Evolutionary conservation across 2,888 invertebrate species (phyloP), one percentile per base, ranked within the genome.

Genomic region (Acanthacorydalis orientalis): DNA sequence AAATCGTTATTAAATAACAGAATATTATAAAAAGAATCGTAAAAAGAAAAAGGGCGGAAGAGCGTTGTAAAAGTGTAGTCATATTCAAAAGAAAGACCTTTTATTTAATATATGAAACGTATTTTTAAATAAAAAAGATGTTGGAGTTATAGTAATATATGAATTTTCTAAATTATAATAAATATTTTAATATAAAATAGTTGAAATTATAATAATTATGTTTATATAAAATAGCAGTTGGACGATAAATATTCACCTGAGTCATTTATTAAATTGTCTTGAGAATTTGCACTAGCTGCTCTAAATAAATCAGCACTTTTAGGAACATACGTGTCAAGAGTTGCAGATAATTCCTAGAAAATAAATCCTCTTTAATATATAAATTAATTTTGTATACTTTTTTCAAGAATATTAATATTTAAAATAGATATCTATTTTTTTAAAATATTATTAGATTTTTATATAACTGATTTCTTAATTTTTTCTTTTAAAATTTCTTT

Each of bases 241-340:
- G 2, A 35, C 4, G 6, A 16, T 34, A 44, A 23, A 31, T 23
- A 15, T 15, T 3, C 31, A 46, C 46, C 46, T 46, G 40, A 33
- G 4, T 46, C 41, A 33, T 31, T 46, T 6, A 60, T 55, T 7
- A 60, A 50, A 38, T 60, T 57, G 31, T 57, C 60, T 48, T 60
- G 58, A 4, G 62, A 61, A 12, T 56, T 59, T 8, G 71, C 68
- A 49, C 75, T 74, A 31, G 70, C 65, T 6, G 78, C 76, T 41
- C 78, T 65, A 54, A 82, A 82, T 16, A 82, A 61, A 16, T 82
- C 81, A 10, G 80, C 80, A 48, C 80, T 80, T 56, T 81, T 80
- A 0, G 82, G 82, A 7, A 74, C 73, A 55, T 83, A 84, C 0
- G 86, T 85, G 57, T 87, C 87, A 56, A 87, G 60, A 0, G 85